phyloP scores from a whole-genome alignment of 2,888 invertebrate species.

The Xylophagus ater region DNA sequence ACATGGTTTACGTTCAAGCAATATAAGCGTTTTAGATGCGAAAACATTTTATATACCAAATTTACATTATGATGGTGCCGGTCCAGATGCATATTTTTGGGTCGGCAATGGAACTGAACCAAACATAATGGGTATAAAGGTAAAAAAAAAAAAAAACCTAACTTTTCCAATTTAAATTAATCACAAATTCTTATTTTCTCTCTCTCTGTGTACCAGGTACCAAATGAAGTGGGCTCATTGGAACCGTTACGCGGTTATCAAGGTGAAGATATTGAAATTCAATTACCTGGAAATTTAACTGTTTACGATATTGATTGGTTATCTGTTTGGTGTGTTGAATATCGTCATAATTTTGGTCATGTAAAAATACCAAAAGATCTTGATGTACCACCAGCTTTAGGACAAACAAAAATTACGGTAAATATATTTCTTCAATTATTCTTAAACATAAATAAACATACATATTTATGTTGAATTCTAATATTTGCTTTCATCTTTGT shows the following conservation, averaged over 20 bases:
- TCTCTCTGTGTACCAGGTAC: conserved; percentile 44
- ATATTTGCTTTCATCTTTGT: not conserved
- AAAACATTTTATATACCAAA: conserved; percentile 88
- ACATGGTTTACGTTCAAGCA: conserved; percentile 80
- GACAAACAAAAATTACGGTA: conserved; percentile 84
- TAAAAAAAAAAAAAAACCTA: conserved; percentile 22
- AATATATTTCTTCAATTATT: conserved; percentile 37
- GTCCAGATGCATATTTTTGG: conserved; percentile 89
- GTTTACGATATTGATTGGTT: conserved; percentile 89
- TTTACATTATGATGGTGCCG: conserved; percentile 82
- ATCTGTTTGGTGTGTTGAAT: conserved; percentile 84
- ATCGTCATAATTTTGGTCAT: conserved; percentile 82
- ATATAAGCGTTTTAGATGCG: conserved; percentile 81
- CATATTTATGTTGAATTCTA: not conserved
- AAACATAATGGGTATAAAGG: conserved; percentile 69
- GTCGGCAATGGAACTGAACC: conserved; percentile 83
- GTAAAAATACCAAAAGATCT: conserved; percentile 76
- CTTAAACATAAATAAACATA: not conserved
- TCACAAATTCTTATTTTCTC: not conserved
- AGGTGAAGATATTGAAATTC: conserved; percentile 85
- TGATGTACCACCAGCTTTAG: conserved; percentile 81
- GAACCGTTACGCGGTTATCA: conserved; percentile 74
- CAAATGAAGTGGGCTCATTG: conserved; percentile 77
- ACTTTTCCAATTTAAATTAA: not conserved
- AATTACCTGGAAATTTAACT: conserved; percentile 70